Evolutionary conservation across 2,888 invertebrate genomes (phyloP).

Genomic region (Cheilosia soror): DNA sequence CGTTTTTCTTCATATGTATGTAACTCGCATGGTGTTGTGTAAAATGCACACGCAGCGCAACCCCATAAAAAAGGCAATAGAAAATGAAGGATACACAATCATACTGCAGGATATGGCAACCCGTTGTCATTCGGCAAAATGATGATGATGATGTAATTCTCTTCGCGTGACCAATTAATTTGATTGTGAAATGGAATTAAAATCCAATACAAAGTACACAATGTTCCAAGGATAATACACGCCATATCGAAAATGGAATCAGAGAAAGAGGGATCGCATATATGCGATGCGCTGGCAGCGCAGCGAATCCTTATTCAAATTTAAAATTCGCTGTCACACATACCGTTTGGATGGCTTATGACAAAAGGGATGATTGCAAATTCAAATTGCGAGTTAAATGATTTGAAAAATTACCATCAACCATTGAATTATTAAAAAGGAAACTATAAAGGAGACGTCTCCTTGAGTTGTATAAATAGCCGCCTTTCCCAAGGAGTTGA

Average conservation of each 20-base stretch:
- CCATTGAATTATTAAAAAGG: constrained; percentile 67
- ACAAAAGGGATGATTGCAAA: constrained; percentile 24
- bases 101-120: constrained; percentile 46
- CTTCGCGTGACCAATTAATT: constrained; percentile 84
- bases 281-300: constrained; percentile 43
- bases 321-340: constrained; percentile 25
- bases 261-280: constrained; percentile 35
- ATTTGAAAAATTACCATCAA: constrained; percentile 66
- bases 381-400: constrained; percentile 57
- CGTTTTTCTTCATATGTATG: constrained; percentile 3
- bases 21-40: not conserved
- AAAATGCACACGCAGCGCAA: constrained; percentile 32
- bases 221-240: constrained; percentile 50
- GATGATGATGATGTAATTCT: constrained; percentile 79
- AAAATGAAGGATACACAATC: constrained; percentile 25
- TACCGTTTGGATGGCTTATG: not conserved
- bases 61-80: constrained; percentile 15
- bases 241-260: constrained; percentile 2
- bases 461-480: not conserved
- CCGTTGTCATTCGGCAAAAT: constrained; percentile 53
- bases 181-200: constrained; percentile 83
- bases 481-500: constrained; percentile 11
- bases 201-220: constrained; percentile 80
- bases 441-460: constrained; percentile 25
- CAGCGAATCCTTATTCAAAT: constrained; percentile 70